phyloP scores from a whole-genome alignment of 2,888 invertebrate species.

The Hoplodrina blanda region DNA sequence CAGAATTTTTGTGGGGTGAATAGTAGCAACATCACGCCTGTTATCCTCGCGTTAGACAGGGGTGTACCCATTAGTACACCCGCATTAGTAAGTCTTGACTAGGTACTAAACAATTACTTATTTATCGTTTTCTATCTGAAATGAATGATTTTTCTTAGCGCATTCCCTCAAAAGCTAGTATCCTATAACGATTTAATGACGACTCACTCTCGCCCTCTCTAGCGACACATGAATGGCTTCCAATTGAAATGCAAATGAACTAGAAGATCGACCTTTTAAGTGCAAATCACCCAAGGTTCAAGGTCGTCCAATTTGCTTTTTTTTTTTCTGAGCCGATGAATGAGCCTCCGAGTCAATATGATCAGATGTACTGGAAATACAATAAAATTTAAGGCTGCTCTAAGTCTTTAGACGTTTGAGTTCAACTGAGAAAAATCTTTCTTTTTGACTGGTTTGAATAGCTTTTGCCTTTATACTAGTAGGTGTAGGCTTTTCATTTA shows the following conservation, averaged over 20 bases:
- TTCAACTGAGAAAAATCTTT: not conserved
- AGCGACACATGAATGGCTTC: conserved; percentile 14
- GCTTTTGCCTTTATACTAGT: not conserved
- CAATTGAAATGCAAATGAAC: conserved; percentile 34
- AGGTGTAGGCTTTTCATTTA: no score
- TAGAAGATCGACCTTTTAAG: conserved; percentile 28
- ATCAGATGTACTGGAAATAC: not conserved
- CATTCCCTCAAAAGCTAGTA: not conserved
- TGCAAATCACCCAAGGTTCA: conserved; percentile 25
- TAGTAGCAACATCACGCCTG: no score
- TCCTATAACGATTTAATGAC: not conserved
- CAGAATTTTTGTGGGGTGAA: no score
- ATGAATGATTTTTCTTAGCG: not conserved
- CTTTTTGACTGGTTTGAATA: not conserved
- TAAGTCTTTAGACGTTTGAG: not conserved
- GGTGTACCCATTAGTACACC: no score
- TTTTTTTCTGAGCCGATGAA: not conserved
- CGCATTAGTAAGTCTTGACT: no score
- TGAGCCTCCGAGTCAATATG: not conserved
- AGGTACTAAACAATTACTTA: no score
- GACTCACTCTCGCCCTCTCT: not conserved
- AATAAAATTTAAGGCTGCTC: not conserved
- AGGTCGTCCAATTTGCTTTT: conserved; percentile 14
- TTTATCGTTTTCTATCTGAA: no score
- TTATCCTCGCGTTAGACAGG: no score